Evolutionary conservation across 2,797 vertebrate species (phyloP).

Genomic region (Meriones psammophilus): DNA sequence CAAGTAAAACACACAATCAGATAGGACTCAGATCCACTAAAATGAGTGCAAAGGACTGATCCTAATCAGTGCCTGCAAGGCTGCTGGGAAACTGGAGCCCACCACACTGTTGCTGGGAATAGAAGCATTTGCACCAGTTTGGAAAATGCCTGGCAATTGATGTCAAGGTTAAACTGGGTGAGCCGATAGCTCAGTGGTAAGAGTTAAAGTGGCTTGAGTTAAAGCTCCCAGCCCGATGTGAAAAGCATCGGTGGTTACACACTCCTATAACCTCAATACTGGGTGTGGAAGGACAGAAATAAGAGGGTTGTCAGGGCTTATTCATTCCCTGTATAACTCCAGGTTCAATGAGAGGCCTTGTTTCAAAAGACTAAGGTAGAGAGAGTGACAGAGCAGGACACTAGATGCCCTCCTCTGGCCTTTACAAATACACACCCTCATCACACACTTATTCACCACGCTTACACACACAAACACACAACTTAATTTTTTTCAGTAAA

Average conservation of each 20-base stretch:
- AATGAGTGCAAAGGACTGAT: background rate
- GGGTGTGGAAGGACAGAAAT: background rate
- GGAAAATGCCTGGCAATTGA: background rate
- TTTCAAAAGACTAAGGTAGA: background rate
- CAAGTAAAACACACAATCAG: constrained; percentile 1
- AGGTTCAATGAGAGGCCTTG: background rate
- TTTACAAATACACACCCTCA: background rate
- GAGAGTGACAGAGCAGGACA: background rate
- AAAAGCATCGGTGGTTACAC: background rate
- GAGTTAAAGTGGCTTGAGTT: background rate
- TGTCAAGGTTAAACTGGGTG: background rate
- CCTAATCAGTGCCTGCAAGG: background rate
- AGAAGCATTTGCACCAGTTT: background rate
- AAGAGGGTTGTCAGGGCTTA: too few species aligned
- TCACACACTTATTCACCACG: background rate
- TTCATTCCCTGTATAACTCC: too few species aligned
- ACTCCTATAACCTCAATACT: background rate
- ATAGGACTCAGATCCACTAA: background rate
- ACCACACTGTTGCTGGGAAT: background rate
- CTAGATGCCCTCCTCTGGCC: background rate
- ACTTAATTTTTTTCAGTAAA: background rate
- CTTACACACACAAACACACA: background rate
- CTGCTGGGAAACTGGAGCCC: background rate
- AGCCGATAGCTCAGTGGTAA: background rate
- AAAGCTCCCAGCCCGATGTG: background rate